Conservation (phyloP, 2,797 vertebrate genomes). For the Valencia hispanica region DNA sequence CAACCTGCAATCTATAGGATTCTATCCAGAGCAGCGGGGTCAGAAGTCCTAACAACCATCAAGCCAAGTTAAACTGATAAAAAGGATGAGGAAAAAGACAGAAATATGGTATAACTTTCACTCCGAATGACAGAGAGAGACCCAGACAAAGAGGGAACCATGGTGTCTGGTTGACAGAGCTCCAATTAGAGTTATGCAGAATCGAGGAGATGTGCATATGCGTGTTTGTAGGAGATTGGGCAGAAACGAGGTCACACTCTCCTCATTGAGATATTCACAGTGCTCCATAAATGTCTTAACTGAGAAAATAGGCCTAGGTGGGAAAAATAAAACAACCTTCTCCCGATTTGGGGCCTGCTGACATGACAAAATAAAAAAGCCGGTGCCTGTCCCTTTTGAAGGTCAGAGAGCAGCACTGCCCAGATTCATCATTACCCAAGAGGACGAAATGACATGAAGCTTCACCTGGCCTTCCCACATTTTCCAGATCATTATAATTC, state of each 20-base stretch:
- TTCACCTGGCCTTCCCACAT: constrained; percentile 61
- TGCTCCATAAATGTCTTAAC: constrained; percentile 48
- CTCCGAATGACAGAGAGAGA: constrained; percentile 20
- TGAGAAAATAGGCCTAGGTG: constrained; percentile 36
- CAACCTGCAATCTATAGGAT: not conserved
- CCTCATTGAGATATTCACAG: constrained; percentile 72
- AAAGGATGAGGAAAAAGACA: constrained; percentile 19
- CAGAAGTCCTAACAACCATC: not conserved
- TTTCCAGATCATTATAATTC: constrained; percentile 74
- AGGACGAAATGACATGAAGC: constrained; percentile 61
- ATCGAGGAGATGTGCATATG: constrained; percentile 27
- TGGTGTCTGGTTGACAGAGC: constrained; percentile 42
- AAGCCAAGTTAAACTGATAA: constrained; percentile 21
- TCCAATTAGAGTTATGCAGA: constrained; percentile 71
- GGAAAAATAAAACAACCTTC: constrained; percentile 35
- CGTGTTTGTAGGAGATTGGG: constrained; percentile 47
- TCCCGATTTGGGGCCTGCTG: constrained; percentile 60
- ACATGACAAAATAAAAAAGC: constrained; percentile 67
- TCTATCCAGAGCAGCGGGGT: not conserved
- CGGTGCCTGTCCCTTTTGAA: constrained; percentile 49
- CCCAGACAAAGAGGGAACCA: constrained; percentile 26
- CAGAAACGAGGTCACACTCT: constrained; percentile 70
- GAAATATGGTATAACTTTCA: constrained; percentile 44
- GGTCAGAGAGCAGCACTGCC: constrained; percentile 66
- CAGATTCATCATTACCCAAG: constrained; percentile 67